These are phyloP conservation scores for Oryzias melastigma DNA, from an alignment of 2,113 vertebrate species.

Conservation along the genomic window DNA sequence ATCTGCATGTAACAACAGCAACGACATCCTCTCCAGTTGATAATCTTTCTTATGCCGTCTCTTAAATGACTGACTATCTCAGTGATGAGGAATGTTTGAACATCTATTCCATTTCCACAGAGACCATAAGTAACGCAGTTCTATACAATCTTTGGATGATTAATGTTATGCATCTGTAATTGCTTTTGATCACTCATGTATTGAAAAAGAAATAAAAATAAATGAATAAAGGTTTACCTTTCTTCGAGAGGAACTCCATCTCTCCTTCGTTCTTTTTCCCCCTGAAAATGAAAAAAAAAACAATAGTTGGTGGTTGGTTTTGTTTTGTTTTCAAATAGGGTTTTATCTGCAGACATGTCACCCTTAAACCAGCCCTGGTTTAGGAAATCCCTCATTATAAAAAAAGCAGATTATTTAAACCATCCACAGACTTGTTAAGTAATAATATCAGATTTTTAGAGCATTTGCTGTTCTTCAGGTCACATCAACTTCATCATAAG, in stretches of 20 bases:
- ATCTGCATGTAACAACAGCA: too few species aligned
- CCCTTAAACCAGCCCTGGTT: too few species aligned
- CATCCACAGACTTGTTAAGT: too few species aligned
- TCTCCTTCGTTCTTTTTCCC: conserved; percentile 85
- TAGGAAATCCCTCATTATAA: too few species aligned
- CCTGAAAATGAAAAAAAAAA: conserved; percentile 73
- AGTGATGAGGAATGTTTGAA: conserved; percentile 7
- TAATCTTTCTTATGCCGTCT: conserved; percentile 20
- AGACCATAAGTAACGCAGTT: too few species aligned
- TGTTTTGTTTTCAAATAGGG: too few species aligned
- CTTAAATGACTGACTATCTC: conserved; percentile 7
- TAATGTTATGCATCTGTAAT: not conserved
- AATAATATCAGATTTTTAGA: too few species aligned
- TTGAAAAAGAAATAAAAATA: not conserved
- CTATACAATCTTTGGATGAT: not conserved
- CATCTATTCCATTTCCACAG: not conserved
- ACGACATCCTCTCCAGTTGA: not conserved
- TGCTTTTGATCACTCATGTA: too few species aligned
- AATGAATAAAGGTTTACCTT: conserved; percentile 76
- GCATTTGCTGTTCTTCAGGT: too few species aligned
- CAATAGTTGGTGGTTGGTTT: not conserved
- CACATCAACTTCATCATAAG: too few species aligned
- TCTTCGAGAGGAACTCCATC: conserved; percentile 85
- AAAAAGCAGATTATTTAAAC: too few species aligned
- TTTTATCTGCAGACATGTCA: too few species aligned